These are phyloP conservation scores for Rhinopithecus roxellana DNA, from an alignment of 2,113 vertebrate genomes.

Conservation along the genomic window DNA sequence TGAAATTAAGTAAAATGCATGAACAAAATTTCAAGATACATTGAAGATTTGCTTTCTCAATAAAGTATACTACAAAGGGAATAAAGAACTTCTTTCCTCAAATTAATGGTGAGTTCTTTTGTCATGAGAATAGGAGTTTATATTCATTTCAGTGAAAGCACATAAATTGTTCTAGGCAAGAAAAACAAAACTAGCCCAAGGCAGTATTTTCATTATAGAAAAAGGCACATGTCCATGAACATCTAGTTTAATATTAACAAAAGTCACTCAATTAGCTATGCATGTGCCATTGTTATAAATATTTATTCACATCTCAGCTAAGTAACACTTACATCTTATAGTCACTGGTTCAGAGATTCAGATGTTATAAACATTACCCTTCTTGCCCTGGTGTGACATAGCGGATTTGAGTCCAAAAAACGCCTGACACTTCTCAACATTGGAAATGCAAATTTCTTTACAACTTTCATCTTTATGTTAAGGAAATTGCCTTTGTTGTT, in stretches of 20 bases:
- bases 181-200: slow-evolving; percentile 89
- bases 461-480: slow-evolving; percentile 33
- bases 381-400: slow-evolving; percentile 54
- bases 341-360: slow-evolving; percentile 78
- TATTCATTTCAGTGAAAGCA: slow-evolving; percentile 88
- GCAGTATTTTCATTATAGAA: slow-evolving; percentile 89
- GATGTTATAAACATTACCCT: slow-evolving; percentile 77
- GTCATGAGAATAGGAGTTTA: slow-evolving; percentile 87
- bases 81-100: slow-evolving; percentile 85
- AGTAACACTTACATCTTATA: slow-evolving; percentile 82
- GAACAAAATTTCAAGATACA: slow-evolving; percentile 75
- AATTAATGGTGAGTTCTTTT: slow-evolving; percentile 88
- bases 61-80: slow-evolving; percentile 82
- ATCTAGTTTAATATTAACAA: slow-evolving; percentile 92
- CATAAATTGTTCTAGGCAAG: slow-evolving; percentile 89
- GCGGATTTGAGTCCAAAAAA: slow-evolving; percentile 59
- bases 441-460: slow-evolving; percentile 71
- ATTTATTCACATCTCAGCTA: slow-evolving; percentile 84
- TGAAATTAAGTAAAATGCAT: slow-evolving; percentile 76
- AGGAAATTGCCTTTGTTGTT: slow-evolving; percentile 55
- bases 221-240: slow-evolving; percentile 89
- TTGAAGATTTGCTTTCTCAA: slow-evolving; percentile 79
- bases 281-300: slow-evolving; percentile 88
- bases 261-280: slow-evolving; percentile 89
- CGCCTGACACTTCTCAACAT: not conserved